phyloP scores from a whole-genome alignment of 1,140 invertebrate species.

The Cyclina sinensis region DNA sequence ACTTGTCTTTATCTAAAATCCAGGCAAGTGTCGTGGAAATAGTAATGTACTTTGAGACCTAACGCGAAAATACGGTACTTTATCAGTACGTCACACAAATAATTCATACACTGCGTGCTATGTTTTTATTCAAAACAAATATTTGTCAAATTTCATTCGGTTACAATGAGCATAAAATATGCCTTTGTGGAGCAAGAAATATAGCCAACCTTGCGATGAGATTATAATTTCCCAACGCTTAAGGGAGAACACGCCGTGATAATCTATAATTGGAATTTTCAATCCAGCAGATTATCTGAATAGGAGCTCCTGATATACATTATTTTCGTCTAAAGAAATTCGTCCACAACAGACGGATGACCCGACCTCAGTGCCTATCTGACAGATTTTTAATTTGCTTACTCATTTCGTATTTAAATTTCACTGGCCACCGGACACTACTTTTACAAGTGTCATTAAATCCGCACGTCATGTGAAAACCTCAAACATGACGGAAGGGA shows the following conservation, averaged over 20 bases:
- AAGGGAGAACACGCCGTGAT: slow-evolving; percentile 6
- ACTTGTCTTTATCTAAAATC: too few species aligned
- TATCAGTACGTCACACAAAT: neutral
- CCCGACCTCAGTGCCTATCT: slow-evolving; percentile 18
- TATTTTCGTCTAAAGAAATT: slow-evolving; percentile 18
- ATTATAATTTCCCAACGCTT: slow-evolving; percentile 48
- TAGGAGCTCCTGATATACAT: neutral
- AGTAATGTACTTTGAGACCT: too few species aligned
- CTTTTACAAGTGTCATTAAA: neutral
- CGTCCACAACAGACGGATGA: slow-evolving; percentile 45
- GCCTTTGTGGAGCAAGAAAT: neutral
- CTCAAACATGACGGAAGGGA: neutral
- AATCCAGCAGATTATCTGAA: slow-evolving; percentile 45
- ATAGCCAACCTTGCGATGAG: slow-evolving; percentile 17
- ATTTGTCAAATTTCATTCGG: slow-evolving; percentile 38
- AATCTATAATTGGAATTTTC: slow-evolving; percentile 66
- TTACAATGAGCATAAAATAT: slow-evolving; percentile 25
- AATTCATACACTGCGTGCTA: neutral
- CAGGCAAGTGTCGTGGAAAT: too few species aligned
- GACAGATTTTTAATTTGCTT: slow-evolving; percentile 56
- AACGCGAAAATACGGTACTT: neutral
- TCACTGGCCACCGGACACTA: slow-evolving; percentile 16
- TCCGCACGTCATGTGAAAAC: slow-evolving; percentile 19
- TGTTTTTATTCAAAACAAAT: slow-evolving; percentile 25
- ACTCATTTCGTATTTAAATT: slow-evolving; percentile 49